Conservation (phyloP, 2,113 vertebrate genomes). For the Dolichallabes microphthalmus region DNA sequence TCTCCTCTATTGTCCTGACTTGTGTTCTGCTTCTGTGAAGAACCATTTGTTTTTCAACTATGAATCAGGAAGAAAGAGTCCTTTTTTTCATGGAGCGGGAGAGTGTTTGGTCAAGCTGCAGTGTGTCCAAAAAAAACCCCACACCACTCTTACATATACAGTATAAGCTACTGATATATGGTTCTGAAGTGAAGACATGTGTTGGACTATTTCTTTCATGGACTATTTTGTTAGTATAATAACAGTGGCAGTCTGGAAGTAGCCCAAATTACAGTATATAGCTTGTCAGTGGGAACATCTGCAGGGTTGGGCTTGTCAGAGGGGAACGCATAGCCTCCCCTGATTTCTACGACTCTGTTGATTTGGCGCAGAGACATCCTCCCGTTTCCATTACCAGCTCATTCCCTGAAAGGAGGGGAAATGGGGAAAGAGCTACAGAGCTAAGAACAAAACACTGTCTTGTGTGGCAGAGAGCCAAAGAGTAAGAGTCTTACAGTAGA, state of each 20-base stretch:
- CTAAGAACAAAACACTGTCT: not conserved
- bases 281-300: conserved; percentile 60
- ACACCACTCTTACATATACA: not conserved
- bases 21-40: conserved; percentile 15
- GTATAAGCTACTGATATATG: not conserved
- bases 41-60: conserved; percentile 28
- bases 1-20: conserved; percentile 21
- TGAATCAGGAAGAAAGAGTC: conserved; percentile 19
- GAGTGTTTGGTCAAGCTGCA: not conserved
- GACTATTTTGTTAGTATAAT: conserved; percentile 41
- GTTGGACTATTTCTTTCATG: conserved; percentile 29
- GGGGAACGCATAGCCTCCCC: conserved; percentile 43
- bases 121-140: not conserved
- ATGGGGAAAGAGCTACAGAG: not conserved
- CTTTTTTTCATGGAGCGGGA: not conserved
- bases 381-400: conserved; percentile 17
- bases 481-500: not conserved
- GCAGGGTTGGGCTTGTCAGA: conserved; percentile 52
- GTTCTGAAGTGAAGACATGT: conserved; percentile 35
- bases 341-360: conserved; percentile 34
- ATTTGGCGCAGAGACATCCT: conserved; percentile 6
- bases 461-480: not conserved
- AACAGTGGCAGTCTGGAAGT: conserved; percentile 49
- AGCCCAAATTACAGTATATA: conserved; percentile 63
- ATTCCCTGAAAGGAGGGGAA: not conserved